Conservation (phyloP, 2,797 vertebrate species). For the Hippoglossus hippoglossus region DNA sequence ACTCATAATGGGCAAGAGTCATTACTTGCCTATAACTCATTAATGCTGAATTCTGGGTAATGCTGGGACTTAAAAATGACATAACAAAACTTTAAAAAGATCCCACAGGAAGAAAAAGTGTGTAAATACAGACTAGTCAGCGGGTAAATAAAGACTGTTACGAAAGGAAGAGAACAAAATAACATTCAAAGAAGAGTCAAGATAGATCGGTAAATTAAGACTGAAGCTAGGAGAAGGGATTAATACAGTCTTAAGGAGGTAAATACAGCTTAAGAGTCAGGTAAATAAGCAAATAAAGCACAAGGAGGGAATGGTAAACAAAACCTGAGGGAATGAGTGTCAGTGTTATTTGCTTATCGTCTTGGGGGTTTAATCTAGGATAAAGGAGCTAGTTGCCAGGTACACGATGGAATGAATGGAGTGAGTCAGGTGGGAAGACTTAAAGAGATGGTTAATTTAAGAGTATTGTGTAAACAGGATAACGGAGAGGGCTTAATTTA, state of each 20-base stretch:
- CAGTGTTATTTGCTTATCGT: conserved; percentile 12
- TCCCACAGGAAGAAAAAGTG: not conserved
- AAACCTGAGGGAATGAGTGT: conserved; percentile 17
- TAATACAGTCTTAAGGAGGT: conserved; percentile 20
- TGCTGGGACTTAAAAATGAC: conserved; percentile 3
- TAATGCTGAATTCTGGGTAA: not conserved
- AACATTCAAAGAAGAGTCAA: conserved; percentile 20
- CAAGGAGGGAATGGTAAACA: conserved; percentile 32
- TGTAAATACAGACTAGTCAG: conserved; percentile 5
- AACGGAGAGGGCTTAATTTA: conserved; percentile 18
- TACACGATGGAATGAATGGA: conserved; percentile 27
- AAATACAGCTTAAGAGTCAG: conserved; percentile 7
- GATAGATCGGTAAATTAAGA: conserved; percentile 19
- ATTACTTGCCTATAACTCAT: no score
- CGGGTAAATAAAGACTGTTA: conserved; percentile 4
- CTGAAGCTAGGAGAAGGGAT: conserved; percentile 14
- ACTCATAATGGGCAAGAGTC: no score
- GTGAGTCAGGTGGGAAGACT: not conserved
- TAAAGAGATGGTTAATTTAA: conserved; percentile 7
- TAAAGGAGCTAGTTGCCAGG: conserved; percentile 26
- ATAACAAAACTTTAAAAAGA: not conserved
- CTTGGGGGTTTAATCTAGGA: conserved; percentile 16
- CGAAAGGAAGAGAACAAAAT: conserved; percentile 3
- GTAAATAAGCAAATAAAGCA: conserved; percentile 27
- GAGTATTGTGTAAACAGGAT: conserved; percentile 24